A percentile compares a stretch with the other conserved stretches of the same genome.
These are phyloP conservation scores for Malachius bipustulatus DNA, from an alignment of 2,888 invertebrate genomes.

Conservation along the genomic window DNA sequence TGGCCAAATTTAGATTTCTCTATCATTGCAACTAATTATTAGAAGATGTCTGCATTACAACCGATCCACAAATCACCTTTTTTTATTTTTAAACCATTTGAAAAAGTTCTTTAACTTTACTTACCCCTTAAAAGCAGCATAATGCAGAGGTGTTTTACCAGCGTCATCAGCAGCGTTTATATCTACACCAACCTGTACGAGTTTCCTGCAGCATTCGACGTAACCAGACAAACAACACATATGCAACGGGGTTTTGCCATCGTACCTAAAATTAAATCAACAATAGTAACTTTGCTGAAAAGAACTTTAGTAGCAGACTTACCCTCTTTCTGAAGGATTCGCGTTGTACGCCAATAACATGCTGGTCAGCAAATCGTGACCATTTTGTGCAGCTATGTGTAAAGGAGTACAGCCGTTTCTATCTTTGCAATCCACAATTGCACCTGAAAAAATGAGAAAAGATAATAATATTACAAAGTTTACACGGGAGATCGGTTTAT, in stretches of 20 bases:
- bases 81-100: too few species aligned
- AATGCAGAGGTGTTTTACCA: constrained; percentile 49
- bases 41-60: too few species aligned
- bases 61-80: too few species aligned
- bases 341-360: constrained; percentile 41
- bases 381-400: constrained; percentile 51
- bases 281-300: background rate
- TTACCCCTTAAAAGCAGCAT: constrained; percentile 47
- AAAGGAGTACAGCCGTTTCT: constrained; percentile 48
- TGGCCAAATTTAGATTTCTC: too few species aligned
- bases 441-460: constrained; percentile 35
- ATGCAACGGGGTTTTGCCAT: constrained; percentile 48
- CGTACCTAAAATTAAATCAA: constrained; percentile 28
- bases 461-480: too few species aligned
- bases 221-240: constrained; percentile 50
- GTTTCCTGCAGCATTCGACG: constrained; percentile 47
- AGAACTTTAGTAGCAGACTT: constrained; percentile 14
- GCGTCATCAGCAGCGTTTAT: constrained; percentile 44
- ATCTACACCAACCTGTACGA: constrained; percentile 42
- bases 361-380: constrained; percentile 44
- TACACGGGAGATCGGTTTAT: too few species aligned
- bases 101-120: constrained; percentile 9
- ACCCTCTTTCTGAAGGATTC: constrained; percentile 38
- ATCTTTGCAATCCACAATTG: constrained; percentile 43
- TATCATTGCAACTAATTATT: too few species aligned